These are phyloP conservation scores for Drosophila anceps DNA, from an alignment of 2,888 invertebrate species.

Conservation along the genomic window DNA sequence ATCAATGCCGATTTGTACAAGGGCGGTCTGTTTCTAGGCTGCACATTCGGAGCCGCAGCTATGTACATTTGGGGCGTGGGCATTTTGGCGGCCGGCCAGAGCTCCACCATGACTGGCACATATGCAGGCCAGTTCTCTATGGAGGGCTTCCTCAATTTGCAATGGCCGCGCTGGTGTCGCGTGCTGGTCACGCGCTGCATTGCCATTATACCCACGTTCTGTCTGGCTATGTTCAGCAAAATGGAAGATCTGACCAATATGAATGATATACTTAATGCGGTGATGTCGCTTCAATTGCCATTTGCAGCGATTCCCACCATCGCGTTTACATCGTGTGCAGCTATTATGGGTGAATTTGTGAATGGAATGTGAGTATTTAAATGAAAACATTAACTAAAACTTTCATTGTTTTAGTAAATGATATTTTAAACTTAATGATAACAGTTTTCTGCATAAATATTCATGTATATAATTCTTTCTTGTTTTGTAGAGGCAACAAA, in stretches of 20 bases:
- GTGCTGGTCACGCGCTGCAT: constrained; percentile 93
- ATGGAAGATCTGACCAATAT: constrained; percentile 91
- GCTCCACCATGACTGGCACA: constrained; percentile 94
- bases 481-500: constrained; percentile 88
- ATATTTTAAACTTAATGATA: neutral
- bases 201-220: constrained; percentile 91
- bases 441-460: neutral
- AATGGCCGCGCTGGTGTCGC: constrained; percentile 95
- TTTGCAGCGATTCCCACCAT: constrained; percentile 95
- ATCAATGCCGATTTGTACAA: constrained; percentile 90
- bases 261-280: constrained; percentile 94
- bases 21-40: constrained; percentile 91
- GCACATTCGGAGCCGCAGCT: constrained; percentile 90
- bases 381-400: neutral
- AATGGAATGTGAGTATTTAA: constrained; percentile 89
- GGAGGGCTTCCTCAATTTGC: constrained; percentile 94
- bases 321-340: constrained; percentile 92
- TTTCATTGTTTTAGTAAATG: too few relatives aligned
- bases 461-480: neutral
- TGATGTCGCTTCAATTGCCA: constrained; percentile 94
- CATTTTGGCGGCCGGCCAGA: constrained; percentile 91
- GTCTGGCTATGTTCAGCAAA: constrained; percentile 89
- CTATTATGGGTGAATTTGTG: constrained; percentile 94
- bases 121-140: constrained; percentile 95
- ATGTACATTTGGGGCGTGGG: constrained; percentile 95